Percentiles rank a stretch among this genome's conserved stretches.
phyloP scores from a whole-genome alignment of 2,113 vertebrate species.

The Vulpes lagopus region DNA sequence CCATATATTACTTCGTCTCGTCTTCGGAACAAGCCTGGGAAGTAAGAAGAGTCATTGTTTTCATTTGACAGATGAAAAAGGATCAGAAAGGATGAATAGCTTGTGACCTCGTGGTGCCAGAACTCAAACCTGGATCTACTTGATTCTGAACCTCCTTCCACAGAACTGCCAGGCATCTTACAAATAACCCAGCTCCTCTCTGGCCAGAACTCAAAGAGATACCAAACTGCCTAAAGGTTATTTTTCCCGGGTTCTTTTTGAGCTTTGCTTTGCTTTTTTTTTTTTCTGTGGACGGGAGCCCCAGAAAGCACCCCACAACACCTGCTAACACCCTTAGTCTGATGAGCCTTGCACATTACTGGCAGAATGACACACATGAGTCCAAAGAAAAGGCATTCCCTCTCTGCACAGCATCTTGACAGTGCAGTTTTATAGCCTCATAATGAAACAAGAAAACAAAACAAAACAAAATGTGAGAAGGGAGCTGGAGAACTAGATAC shows the following conservation, averaged over 20 bases:
- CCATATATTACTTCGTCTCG: not conserved
- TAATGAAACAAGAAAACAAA: slow-evolving; percentile 54
- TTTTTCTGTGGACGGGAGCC: not conserved
- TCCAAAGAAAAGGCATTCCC: slow-evolving; percentile 19
- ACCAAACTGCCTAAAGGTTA: not conserved
- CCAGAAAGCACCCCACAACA: not conserved
- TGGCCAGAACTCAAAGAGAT: not conserved
- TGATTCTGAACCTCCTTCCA: not conserved
- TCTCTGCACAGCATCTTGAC: not conserved
- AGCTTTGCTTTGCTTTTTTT: not conserved
- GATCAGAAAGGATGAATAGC: not conserved
- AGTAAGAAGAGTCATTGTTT: not conserved
- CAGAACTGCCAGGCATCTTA: not conserved
- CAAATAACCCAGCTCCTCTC: not conserved
- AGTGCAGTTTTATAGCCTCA: slow-evolving; percentile 51
- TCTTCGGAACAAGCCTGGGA: not conserved
- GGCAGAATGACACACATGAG: not conserved
- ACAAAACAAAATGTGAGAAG: slow-evolving; percentile 69
- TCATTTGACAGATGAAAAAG: not conserved
- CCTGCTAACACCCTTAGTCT: not conserved
- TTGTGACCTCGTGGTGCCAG: not conserved
- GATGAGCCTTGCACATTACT: not conserved
- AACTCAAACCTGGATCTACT: not conserved
- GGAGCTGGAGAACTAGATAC: slow-evolving; percentile 59
- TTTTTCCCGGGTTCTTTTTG: not conserved